Evolutionary conservation across 2,113 vertebrate species (phyloP).

Genomic region (Dendropsophus ebraccatus): DNA sequence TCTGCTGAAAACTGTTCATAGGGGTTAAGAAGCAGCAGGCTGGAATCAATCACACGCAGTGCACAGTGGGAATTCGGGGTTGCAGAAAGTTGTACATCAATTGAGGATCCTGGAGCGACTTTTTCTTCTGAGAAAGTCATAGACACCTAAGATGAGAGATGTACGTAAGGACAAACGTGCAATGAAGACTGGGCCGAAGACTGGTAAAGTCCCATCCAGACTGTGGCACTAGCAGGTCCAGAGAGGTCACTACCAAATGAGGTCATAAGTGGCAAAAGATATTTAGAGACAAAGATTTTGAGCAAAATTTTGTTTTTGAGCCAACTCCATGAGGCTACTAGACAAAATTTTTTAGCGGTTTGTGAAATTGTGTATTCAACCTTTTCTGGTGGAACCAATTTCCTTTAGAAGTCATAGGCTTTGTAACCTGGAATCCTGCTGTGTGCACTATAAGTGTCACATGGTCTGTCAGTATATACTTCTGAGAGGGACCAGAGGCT

Average conservation of each 20-base stretch:
- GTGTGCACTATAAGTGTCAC: too few species aligned
- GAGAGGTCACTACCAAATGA: background rate
- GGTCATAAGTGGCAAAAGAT: background rate
- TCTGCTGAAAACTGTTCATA: slow-evolving; percentile 75
- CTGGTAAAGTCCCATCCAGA: background rate
- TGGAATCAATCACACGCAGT: slow-evolving; percentile 80
- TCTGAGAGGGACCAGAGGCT: too few species aligned
- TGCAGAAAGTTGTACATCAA: slow-evolving; percentile 74
- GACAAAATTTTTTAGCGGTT: too few species aligned
- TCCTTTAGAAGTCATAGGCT: too few species aligned
- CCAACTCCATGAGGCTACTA: background rate
- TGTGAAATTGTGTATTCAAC: too few species aligned
- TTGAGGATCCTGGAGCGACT: slow-evolving; percentile 73
- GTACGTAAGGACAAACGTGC: background rate
- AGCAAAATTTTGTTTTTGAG: background rate
- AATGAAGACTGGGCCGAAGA: background rate
- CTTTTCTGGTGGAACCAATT: too few species aligned
- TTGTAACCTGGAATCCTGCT: too few species aligned
- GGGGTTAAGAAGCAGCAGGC: slow-evolving; percentile 74
- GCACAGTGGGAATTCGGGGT: slow-evolving; percentile 81
- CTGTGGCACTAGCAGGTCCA: background rate
- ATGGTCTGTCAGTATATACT: too few species aligned
- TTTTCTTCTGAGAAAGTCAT: slow-evolving; percentile 75
- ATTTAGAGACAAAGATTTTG: too few species aligned
- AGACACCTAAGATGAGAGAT: slow-evolving; percentile 72